Base-by-base conservation (phyloP, 1,140 invertebrate genomes). In the Phymastichus coffea region DNA sequence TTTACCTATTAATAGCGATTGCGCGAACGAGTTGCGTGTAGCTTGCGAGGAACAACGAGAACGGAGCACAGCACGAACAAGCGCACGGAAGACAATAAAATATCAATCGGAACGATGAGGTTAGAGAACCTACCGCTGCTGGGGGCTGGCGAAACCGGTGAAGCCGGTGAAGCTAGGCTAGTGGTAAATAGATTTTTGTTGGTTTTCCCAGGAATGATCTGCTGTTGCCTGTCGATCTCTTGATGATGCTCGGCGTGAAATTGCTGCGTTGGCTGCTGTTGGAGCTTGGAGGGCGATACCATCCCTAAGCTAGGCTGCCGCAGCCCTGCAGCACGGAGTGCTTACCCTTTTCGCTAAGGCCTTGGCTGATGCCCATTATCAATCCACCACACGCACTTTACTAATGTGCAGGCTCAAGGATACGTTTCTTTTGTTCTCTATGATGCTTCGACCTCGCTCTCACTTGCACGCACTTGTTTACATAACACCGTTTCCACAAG, bases 241-340 rank as follows among this genome's bases (percentile, higher is more conserved):
- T 17, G 30, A n/a, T 14, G 47, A 1, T 6, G 6, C 30, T 43
- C 15, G 15, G 8, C 17, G 17, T 17, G 22, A 25, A 15, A 17
- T 14, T 3, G 20, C 23, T 40, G 19, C 33, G 33, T 26, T 30
- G 64, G 67, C 64, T 76, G 69, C 63, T 72, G 68, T 60, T 79
- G 71, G 61, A 67, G 64, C 63, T 76, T 76, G 62, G 76, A 75
- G 62, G 77, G 76, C 61, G 77, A 80, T 79, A 79, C 70, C 78
- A 80, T 80, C 72, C 76, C 78, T 80, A 77, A 41, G 69, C 70
- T 40, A 68, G 75, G 38, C 37, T 37, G 35, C 47, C 41, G 35
- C 37, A 46, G 41, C 46, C 56, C 46, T 38, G 17, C 46, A 51
- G 17, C 3, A 33, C 43, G 26, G 14, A 33, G 47, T 38, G 48